These are phyloP conservation scores for Gymnorhina tibicen DNA, from an alignment of 2,113 vertebrate species.

Conservation along the genomic window DNA sequence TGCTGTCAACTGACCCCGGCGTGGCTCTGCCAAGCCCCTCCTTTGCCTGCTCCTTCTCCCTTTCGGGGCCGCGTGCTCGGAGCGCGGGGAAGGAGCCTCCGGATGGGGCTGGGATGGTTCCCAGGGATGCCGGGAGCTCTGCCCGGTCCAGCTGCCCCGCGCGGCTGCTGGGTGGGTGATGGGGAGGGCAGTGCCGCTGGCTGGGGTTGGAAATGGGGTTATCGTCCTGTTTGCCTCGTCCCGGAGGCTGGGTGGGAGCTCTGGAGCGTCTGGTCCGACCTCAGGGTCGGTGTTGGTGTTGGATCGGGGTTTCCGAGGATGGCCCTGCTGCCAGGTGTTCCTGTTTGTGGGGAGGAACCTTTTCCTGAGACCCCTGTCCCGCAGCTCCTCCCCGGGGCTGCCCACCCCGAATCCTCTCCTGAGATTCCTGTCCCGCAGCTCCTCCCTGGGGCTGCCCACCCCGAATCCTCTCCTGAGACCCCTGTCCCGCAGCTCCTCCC, in stretches of 20 bases:
- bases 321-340: neutral
- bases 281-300: rapidly evolving
- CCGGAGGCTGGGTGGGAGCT: neutral
- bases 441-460: no score
- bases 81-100: rapidly evolving
- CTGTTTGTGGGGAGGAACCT: neutral
- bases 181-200: neutral
- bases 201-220: neutral
- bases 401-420: no score
- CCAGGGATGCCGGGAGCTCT: neutral
- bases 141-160: no score
- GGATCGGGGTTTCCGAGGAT: neutral
- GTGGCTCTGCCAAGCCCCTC: constrained; percentile 16
- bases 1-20: neutral
- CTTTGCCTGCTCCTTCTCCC: neutral
- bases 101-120: neutral
- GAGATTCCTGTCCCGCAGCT: neutral
- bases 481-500: no score
- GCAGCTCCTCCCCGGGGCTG: neutral
- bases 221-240: rapidly evolving
- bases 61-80: neutral
- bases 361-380: neutral
- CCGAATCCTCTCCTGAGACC: no score
- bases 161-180: neutral
- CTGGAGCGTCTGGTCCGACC: neutral